Base-by-base conservation (phyloP, 1,140 invertebrate species). In the Gryllus bimaculatus region DNA sequence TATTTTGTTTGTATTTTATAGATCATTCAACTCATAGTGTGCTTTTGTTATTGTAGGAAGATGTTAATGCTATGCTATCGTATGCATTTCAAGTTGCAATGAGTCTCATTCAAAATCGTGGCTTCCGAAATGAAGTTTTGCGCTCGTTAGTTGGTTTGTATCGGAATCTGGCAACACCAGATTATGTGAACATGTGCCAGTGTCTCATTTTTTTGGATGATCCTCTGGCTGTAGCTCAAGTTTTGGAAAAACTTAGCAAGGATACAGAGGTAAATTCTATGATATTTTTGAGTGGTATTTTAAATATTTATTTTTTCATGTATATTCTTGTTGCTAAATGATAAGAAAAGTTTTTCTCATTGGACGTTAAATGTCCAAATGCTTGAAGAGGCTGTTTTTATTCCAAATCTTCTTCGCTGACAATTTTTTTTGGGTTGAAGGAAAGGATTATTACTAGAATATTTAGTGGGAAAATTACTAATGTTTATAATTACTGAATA, bases 141-240 rank as follows among this genome's bases (percentile, higher is more conserved):
- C 89, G 93, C 48, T 93, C 94, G 47, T 87, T 99, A n/a, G 96
- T 98, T 6, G 92, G 90, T 78, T 87, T 99, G 0, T 99, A 99
- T 85, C 90, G 92, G 80, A 92, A 94, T 81, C 86, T 98, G 49
- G 90, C 91, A 49, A 93, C 93, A 13, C 96, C 96, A 0, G 97
- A 99, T 84, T 98, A 97, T 85, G 95, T 98, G 7, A 98, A 95
- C 84, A 97, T 98, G 93, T 95, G 94, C 83, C 96, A 99, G 86
- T 99, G 97, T 86, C 88, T 98, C 75, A 99, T 99, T 82, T 98
- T 98, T 85, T 85, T 99, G 74, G 96, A 99, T 85, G 96, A 98
- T 88, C 93, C 97, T 3, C 85, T 94, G 47, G 92, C 95, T 39
- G 95, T 98, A 1, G 96, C 96, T 13, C 92, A 96, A 85, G 92